Evolutionary conservation across 1,140 invertebrate genomes (phyloP).

Genomic region (Halictus rubicundus): DNA sequence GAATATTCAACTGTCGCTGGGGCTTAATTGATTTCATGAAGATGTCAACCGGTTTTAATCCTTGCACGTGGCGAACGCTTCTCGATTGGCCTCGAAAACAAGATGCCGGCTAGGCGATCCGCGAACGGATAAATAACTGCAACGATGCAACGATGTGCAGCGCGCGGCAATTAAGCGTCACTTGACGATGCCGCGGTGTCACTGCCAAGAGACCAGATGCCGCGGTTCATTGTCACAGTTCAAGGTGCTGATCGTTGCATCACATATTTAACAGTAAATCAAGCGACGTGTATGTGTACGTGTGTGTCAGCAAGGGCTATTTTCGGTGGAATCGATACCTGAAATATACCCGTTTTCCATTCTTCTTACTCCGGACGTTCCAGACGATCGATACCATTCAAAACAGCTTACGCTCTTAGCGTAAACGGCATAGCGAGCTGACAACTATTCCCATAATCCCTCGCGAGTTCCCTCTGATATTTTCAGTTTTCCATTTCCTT

Average conservation of each 20-base stretch:
- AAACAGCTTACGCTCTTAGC: too few species aligned
- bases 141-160: background rate
- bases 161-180: constrained; percentile 35
- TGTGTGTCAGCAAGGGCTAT: constrained; percentile 29
- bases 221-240: constrained; percentile 60
- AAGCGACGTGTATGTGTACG: background rate
- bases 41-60: constrained; percentile 5
- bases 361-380: too few species aligned
- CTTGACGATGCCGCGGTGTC: constrained; percentile 29
- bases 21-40: background rate
- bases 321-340: constrained; percentile 29
- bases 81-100: background rate
- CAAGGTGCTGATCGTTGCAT: constrained; percentile 49
- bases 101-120: constrained; percentile 2
- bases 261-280: constrained; percentile 16
- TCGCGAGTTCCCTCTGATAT: too few species aligned
- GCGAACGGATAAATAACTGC: constrained; percentile 25
- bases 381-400: background rate
- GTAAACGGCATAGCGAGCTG: background rate
- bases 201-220: constrained; percentile 17
- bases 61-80: background rate
- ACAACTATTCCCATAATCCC: too few species aligned
- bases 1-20: background rate
- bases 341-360: background rate
- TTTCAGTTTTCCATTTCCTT: too few species aligned